These are phyloP conservation scores for Drosophila insularis DNA, from an alignment of 1,140 invertebrate genomes.

Conservation along the genomic window DNA sequence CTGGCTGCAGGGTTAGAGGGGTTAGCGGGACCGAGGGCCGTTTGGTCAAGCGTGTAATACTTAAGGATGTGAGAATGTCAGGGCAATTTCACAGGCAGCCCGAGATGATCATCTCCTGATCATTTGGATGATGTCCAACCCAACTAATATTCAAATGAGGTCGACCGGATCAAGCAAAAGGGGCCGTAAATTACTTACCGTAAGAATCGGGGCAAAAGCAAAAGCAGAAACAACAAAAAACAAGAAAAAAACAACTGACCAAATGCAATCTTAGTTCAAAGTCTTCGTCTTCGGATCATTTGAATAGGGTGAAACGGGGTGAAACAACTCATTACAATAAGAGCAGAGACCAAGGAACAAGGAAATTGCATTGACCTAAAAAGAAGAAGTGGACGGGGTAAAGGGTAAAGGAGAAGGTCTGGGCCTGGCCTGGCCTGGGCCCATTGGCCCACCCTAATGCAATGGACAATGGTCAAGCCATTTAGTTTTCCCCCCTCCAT, in stretches of 20 bases:
- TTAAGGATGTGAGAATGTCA: constrained; percentile 69
- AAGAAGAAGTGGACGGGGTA: neutral
- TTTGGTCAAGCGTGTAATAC: constrained; percentile 75
- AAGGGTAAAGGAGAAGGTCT: neutral
- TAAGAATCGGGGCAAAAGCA: constrained; percentile 3
- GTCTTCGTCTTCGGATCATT: neutral
- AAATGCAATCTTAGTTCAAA: constrained; percentile 28
- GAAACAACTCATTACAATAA: constrained; percentile 64
- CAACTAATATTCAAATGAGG: constrained; percentile 78
- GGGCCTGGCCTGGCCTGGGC: too few species aligned
- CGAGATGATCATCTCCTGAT: constrained; percentile 39
- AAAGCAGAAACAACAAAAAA: too few species aligned
- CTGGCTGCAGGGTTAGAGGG: neutral
- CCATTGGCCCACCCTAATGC: constrained; percentile 3
- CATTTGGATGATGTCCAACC: constrained; percentile 21
- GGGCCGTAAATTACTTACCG: constrained; percentile 41
- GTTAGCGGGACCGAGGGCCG: constrained; percentile 3
- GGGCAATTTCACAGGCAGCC: constrained; percentile 28
- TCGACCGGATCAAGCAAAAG: constrained; percentile 55
- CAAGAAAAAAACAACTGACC: constrained; percentile 9
- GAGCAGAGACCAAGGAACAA: constrained; percentile 49
- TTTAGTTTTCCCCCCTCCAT: constrained; percentile 20
- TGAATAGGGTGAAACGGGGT: constrained; percentile 1
- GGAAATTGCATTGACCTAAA: constrained; percentile 57
- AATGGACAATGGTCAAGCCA: constrained; percentile 60